Evolutionary conservation across 2,797 vertebrate species (phyloP), one percentile per base, ranked within the genome.

Genomic region (Hydrocynus forskahlii): DNA sequence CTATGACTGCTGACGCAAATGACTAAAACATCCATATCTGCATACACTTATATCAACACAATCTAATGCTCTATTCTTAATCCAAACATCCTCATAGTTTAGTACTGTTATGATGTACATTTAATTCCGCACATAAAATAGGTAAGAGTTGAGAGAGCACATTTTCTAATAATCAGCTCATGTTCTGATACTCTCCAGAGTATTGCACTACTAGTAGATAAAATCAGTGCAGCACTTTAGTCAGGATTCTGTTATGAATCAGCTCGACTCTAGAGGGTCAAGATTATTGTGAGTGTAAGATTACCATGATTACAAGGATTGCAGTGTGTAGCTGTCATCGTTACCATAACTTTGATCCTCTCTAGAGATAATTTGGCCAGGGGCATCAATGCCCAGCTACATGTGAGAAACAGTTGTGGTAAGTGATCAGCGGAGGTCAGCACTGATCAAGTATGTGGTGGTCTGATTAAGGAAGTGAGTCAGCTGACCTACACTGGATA

Each of bases 391-490:
- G 73, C 80, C 73, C 64, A 68, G 29, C 72, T 81, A 55, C 7
- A 59, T 63, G 55, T 75, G 59, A 69, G 69, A 76, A 73, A 23
- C 23, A 25, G 16, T 35, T 77, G 64, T 17, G 48, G 48, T 38
- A 10, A 16, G 23, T 40, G 64, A 64, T 60, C 66, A 48, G 8
- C 59, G 12, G 64, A 68, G 54, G 63, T 78, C 76, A 70, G 48
- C 25, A 35, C 66, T 64, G 71, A 79, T 79, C 76, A 84, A n/a
- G 75, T 76, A 67, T 82, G 71, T 80, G 81, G 76, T 67, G 68
- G 81, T 70, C 60, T 84, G 81, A 84, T 84, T 78, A 84, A 78
- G 80, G 74, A 85, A 82, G 75, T 81, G 75, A 83, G 57, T 79
- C 80, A 76, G 80, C 78, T 60, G 76, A 66, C 48, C 38, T 40